These are phyloP conservation scores for Pocillopora damicornis DNA, from an alignment of 64 coral and sea anemone species.

Conservation along the genomic window DNA sequence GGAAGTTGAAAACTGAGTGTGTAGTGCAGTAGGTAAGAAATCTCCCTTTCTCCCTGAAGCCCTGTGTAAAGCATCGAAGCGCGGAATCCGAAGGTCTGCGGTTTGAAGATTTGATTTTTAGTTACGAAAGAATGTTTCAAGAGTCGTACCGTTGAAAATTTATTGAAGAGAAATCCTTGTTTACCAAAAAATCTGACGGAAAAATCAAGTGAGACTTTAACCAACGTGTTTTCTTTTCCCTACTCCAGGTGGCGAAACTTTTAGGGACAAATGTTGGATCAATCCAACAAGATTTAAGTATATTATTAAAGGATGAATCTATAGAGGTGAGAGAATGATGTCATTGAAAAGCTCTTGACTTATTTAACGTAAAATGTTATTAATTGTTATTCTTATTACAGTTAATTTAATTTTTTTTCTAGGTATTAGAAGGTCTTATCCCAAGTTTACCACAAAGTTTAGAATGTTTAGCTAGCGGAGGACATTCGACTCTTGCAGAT, in stretches of 20 bases:
- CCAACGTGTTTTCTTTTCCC: neutral
- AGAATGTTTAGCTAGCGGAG: slow-evolving; percentile 89
- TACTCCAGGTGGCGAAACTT: slow-evolving; percentile 81
- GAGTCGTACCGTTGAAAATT: too few relatives aligned
- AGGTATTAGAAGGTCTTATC: slow-evolving; percentile 97
- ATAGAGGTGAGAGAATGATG: slow-evolving; percentile 60
- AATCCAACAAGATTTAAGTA: slow-evolving; percentile 87
- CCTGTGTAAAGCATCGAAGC: too few relatives aligned
- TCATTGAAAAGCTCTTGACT: neutral
- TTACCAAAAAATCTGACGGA: too few relatives aligned
- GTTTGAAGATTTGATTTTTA: too few relatives aligned
- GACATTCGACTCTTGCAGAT: slow-evolving; percentile 69
- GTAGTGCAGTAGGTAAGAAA: too few relatives aligned
- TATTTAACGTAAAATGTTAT: neutral
- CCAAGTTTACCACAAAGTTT: slow-evolving; percentile 92
- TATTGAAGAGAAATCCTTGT: too few relatives aligned
- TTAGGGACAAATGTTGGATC: slow-evolving; percentile 76
- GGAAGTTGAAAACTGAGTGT: neutral
- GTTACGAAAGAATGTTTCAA: too few relatives aligned
- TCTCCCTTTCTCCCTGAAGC: too few relatives aligned
- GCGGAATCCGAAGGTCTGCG: too few relatives aligned
- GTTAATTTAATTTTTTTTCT: neutral
- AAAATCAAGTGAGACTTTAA: neutral
- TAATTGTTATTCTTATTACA: too few relatives aligned
- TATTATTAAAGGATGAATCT: slow-evolving; percentile 99